phyloP scores from a whole-genome alignment of 2,113 vertebrate genomes.

The Rissa tridactyla region DNA sequence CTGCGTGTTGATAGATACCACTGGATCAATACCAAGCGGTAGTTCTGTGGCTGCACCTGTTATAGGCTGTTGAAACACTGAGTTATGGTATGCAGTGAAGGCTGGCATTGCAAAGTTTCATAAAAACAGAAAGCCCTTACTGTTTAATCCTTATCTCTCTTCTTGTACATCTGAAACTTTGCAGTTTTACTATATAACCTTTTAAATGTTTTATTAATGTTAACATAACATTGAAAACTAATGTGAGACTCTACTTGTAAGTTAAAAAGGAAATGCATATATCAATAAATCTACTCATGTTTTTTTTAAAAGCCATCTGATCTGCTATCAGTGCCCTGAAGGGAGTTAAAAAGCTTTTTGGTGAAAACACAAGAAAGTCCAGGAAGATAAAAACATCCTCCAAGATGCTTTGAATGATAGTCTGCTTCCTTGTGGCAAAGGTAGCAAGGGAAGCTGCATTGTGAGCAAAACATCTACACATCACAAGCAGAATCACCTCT shows the following conservation, averaged over 20 bases:
- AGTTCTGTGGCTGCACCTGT: background rate
- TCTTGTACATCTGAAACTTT: background rate
- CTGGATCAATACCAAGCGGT: constrained; percentile 87
- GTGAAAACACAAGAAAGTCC: background rate
- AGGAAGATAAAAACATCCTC: background rate
- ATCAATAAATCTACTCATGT: constrained; percentile 37
- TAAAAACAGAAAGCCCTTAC: background rate
- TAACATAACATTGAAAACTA: background rate
- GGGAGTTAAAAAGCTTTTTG: background rate
- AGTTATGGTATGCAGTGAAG: background rate
- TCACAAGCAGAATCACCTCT: background rate
- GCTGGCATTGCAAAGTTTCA: background rate
- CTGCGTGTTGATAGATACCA: constrained; percentile 88
- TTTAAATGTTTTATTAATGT: constrained; percentile 31
- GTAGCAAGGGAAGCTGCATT: background rate
- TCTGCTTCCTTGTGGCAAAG: background rate
- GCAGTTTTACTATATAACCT: background rate
- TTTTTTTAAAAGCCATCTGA: background rate
- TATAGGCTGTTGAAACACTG: accelerated
- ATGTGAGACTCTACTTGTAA: background rate
- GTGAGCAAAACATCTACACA: background rate
- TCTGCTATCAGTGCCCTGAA: background rate
- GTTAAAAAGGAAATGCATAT: constrained; percentile 48
- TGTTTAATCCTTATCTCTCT: background rate
- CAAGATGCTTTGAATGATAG: background rate